phyloP scores from a whole-genome alignment of 2,888 invertebrate genomes.

The Meiosimyza decipiens region DNA sequence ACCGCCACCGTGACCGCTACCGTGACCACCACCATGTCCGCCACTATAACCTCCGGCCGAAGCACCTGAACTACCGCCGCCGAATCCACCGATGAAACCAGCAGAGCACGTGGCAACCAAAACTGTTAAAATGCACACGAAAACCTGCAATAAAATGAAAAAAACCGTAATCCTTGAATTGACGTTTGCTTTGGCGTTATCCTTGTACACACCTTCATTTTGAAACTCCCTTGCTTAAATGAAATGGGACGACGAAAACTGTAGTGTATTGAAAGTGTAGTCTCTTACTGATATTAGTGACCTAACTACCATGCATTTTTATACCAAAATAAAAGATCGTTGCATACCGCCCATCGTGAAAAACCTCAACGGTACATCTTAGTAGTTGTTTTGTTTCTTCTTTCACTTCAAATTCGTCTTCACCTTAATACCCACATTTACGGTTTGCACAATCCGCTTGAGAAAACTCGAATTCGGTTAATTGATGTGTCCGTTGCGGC shows the following conservation, averaged over 20 bases:
- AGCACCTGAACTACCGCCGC: slow-evolving; percentile 18
- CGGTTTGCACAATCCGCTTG: neutral
- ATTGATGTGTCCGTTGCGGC: neutral
- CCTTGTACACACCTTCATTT: slow-evolving; percentile 40
- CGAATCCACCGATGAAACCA: slow-evolving; percentile 37
- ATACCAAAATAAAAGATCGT: slow-evolving; percentile 42
- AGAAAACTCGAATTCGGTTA: neutral
- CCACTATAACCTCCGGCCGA: slow-evolving; percentile 24
- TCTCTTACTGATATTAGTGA: slow-evolving; percentile 38
- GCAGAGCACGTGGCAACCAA: slow-evolving; percentile 43
- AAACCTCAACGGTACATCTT: too few relatives aligned
- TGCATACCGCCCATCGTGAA: neutral
- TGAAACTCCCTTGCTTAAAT: slow-evolving; percentile 38
- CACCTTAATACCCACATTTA: neutral
- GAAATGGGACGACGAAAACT: slow-evolving; percentile 22
- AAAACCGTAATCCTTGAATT: slow-evolving; percentile 1
- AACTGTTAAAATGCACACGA: slow-evolving; percentile 41
- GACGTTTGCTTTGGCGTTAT: neutral
- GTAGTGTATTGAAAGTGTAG: slow-evolving; percentile 34
- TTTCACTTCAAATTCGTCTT: neutral
- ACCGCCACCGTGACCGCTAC: slow-evolving; percentile 26
- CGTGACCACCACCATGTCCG: slow-evolving; percentile 22
- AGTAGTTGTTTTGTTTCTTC: too few relatives aligned
- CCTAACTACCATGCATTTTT: slow-evolving; percentile 33
- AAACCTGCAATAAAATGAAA: slow-evolving; percentile 37